phyloP scores from a whole-genome alignment of 2,888 invertebrate species.

The Ochropleura leucogaster region DNA sequence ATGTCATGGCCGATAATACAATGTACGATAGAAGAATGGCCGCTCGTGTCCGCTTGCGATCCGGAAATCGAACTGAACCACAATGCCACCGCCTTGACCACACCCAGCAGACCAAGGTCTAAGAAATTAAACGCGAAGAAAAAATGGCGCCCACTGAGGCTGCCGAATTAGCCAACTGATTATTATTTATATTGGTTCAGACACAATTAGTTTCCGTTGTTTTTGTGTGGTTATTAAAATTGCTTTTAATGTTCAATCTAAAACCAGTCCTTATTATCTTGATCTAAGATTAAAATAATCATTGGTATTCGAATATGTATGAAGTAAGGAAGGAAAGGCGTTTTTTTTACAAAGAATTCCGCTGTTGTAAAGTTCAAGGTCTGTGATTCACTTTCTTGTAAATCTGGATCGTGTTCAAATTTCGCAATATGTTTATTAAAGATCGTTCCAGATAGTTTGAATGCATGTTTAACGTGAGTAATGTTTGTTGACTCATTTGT shows the following conservation, averaged over 20 bases:
- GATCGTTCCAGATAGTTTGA: background rate
- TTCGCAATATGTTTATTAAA: background rate
- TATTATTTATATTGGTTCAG: constrained; percentile 58
- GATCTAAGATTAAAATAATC: background rate
- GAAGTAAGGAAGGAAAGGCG: constrained; percentile 12
- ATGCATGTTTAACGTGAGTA: background rate
- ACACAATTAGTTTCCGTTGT: constrained; percentile 46
- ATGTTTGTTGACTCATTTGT: background rate
- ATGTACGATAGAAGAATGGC: constrained; percentile 58
- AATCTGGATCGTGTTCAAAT: constrained; percentile 25
- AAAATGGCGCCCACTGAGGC: constrained; percentile 68
- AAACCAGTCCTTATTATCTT: background rate
- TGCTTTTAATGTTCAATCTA: constrained; percentile 15
- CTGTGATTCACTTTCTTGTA: constrained; percentile 35
- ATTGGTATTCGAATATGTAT: background rate
- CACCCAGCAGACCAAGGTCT: constrained; percentile 80
- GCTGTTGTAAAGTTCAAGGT: constrained; percentile 25
- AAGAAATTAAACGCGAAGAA: constrained; percentile 85
- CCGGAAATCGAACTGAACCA: constrained; percentile 79
- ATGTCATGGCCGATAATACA: constrained; percentile 58
- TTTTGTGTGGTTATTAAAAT: constrained; percentile 30
- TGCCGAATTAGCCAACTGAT: constrained; percentile 63
- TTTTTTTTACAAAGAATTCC: constrained; percentile 19
- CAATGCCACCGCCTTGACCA: constrained; percentile 75
- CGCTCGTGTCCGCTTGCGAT: constrained; percentile 63